Evolutionary conservation across 2,888 invertebrate genomes (phyloP), one percentile per base, ranked within the genome.

Genomic region (Dichetophora obliterata): DNA sequence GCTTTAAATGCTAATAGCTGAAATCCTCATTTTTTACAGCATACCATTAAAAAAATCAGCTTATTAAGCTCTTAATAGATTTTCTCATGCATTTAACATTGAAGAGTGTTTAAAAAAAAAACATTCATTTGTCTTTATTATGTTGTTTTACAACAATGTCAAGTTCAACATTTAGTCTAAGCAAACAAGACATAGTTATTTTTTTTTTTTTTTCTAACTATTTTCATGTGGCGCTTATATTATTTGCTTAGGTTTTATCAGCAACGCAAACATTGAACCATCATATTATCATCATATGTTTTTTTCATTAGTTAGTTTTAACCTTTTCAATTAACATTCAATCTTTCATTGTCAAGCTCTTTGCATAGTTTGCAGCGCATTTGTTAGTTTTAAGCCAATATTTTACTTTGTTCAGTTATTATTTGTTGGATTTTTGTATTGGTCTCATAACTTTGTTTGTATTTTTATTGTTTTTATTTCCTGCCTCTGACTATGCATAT

Each of bases 311-410:
- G 19, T 27, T n/a, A 22, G n/a, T 22, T 22, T 22, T 59, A 27
- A 59, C 24, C 57, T 59, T 59, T 59, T 59, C 24, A 59, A 59
- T 59, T 59, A 59, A 14, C 63, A 34, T 63, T 63, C 63, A 16
- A 63, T 31, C 31, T 31, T 16, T n/a, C 3, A 11, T 31, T 31
- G 63, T 31, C 34, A 16, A 31, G 3, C n/a, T 31, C 16, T 34
- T 27, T 6, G 2, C 43, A 11, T 2, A 11, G 43, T 43, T 43
- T 9, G 8, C 5, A 31, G 37, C n/a, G 37, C 54, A 19, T 22
- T 54, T 59, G 3, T 59, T 22, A 24, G 57, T 27, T 22, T 6
- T 9, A 22, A 27, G 57, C 8, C 11, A 59, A 59, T 24, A 59
- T 59, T 24, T 5, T 5, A 59, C 22, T 59, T 24, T 59, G 22